Evolutionary conservation across 2,888 invertebrate genomes (phyloP), one percentile per base, ranked within the genome.

Genomic region (Cryptus viduatorius): DNA sequence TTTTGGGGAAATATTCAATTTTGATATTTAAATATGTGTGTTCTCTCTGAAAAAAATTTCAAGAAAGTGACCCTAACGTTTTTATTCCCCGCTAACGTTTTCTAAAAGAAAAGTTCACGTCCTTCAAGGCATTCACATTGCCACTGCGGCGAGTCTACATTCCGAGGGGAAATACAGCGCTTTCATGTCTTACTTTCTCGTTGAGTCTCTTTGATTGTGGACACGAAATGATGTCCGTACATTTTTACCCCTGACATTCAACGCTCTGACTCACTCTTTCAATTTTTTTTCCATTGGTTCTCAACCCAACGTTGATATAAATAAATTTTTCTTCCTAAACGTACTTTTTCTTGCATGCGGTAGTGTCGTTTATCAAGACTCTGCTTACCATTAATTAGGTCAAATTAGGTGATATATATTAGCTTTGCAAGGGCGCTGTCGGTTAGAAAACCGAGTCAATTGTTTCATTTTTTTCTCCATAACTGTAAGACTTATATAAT

Each of bases 201-300:
- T 44, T 56, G 50, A 12, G 24, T 76, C 68, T 59, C 37, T 53
- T 4, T 48, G n/a, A 29, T 37, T 37, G 37, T 37, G 37, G 37
- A 37, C 37, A 12, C 37, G 48, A 68, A 31, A 53, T 68, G 44
- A 68, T 59, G 37, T 64, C 19, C 46, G 44, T 61, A 37, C 42
- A 42, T 59, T 37, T 67, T 19, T 56, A 37, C 29, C 77, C 82
- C 67, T 82, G 77, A 82, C 77, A 72, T 82, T 71, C 59, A 56
- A 24, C 24, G 65, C 24, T 75, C 61, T 50, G 24, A 24, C 56
- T 65, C 72, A n/a, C n/a, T 19, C 53, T 50, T 50, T n/a, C 67
- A 7, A 3, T 12, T 46, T 19, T 24, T 44, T 37, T 7, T 4
- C 8, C 37, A 37, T 37, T 37, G 37, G 37, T 37, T 37, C 37